A percentile compares a stretch with the other conserved stretches of the same genome.
Evolutionary conservation across 2,888 invertebrate genomes (phyloP).

Genomic region (Candidula unifasciata): DNA sequence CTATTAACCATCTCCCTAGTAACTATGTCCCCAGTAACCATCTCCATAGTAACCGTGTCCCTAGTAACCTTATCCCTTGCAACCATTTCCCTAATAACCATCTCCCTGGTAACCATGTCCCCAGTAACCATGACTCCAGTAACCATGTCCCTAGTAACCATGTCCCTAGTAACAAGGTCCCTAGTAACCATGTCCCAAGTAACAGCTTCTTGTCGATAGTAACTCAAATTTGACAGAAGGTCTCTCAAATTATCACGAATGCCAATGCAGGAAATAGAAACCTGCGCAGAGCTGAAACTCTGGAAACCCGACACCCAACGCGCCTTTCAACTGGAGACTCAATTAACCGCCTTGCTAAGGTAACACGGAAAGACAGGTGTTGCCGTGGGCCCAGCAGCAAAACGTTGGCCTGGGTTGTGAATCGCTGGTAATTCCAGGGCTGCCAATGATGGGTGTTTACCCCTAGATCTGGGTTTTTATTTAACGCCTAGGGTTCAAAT

Average conservation of each 20-base stretch:
- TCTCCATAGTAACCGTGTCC: too few relatives aligned
- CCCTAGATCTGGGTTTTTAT: too few relatives aligned
- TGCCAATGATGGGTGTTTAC: too few relatives aligned
- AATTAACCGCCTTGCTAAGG: constrained; percentile 36
- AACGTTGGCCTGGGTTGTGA: background rate
- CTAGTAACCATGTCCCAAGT: background rate
- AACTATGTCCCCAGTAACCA: too few relatives aligned
- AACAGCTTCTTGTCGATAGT: background rate
- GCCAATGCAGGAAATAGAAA: constrained; percentile 19
- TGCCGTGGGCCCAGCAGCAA: background rate
- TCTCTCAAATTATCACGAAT: constrained; percentile 17
- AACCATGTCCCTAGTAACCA: background rate
- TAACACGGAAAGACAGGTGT: constrained; percentile 40
- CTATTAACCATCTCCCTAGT: too few relatives aligned
- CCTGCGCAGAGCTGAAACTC: constrained; percentile 22
- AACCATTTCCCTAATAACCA: too few relatives aligned
- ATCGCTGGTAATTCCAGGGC: background rate
- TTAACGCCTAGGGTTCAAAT: too few relatives aligned
- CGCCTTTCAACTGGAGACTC: constrained; percentile 35
- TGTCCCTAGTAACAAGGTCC: too few relatives aligned
- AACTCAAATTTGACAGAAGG: background rate
- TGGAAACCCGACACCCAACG: constrained; percentile 29
- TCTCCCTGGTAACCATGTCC: too few relatives aligned
- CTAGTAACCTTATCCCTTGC: too few relatives aligned
- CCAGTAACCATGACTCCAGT: too few relatives aligned